Base-by-base conservation (phyloP, 2,888 invertebrate genomes). In the Lochmaea crataegi region DNA sequence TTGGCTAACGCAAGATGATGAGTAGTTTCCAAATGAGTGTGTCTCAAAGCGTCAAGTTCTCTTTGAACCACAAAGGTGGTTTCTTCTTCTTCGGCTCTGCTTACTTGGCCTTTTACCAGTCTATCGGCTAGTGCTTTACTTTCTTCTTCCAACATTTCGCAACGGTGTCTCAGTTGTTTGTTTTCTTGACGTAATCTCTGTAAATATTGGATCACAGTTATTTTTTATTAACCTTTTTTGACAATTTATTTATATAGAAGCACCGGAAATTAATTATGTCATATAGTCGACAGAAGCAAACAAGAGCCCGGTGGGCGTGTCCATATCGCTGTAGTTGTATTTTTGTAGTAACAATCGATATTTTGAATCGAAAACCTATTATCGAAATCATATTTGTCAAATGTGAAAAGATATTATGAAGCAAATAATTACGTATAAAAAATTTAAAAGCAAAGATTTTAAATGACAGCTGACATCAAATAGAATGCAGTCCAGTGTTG, bases 51-150 rank as follows among this genome's bases (percentile, higher is more conserved):
- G 80, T 96, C 94, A 77, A 99, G 90, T 86, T 99, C 98, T 65
- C 98, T 90, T 84, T 94, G 94, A 2, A 94, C 90, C 2, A 92
- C 93, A 82, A 93, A 93, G 0, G 93, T 92, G 9, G 95, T 96
- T 88, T 98, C 98, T 78, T 97, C 97, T 74, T 98, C 97, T 85
- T 97, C 97, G 0, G 98, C 98, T 6, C 96, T 89, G 74, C 96
- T 96, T 57, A 98, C 96, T 87, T 99, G 99, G 2, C 96, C 97
- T 26, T 94, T 90, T 12, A 97, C 96, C 76, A 98, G 89, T 72
- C 96, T 90, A 87, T 97, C 97, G 0, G 99, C 99, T 74, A 99
- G 87, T 70, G 96, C 95, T 6, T 96, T 95, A 68, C 97, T 97
- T 85, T 96, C 96, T 68, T 95, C 96, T 87, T 99, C 99, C 69